Percentiles rank a stretch among this genome's conserved stretches.
phyloP scores from a whole-genome alignment of 2,797 vertebrate genomes.

The Sorex maritimensis region DNA sequence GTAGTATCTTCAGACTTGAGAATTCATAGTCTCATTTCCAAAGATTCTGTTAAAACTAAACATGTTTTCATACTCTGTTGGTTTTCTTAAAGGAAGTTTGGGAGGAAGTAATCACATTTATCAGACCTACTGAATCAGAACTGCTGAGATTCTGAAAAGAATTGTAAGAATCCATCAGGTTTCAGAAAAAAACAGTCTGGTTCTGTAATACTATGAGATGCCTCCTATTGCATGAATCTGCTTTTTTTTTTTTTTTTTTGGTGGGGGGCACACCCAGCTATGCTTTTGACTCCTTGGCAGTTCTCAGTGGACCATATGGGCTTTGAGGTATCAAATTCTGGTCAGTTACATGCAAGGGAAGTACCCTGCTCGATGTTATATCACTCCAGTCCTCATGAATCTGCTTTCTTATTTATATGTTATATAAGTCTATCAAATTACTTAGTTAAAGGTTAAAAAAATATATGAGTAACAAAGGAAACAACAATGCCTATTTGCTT shows the following conservation, averaged over 20 bases:
- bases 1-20: background rate
- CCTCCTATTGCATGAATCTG: no score
- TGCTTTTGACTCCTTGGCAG: no score
- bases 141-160: background rate
- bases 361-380: no score
- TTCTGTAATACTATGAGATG: no score
- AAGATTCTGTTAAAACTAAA: conserved; percentile 29
- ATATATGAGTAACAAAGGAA: background rate
- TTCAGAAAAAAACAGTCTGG: background rate
- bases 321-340: no score
- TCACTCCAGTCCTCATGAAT: background rate
- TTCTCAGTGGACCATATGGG: no score
- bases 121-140: background rate
- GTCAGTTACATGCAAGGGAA: no score
- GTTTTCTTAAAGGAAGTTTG: conserved; percentile 25
- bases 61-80: background rate
- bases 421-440: background rate
- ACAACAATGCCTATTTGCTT: background rate
- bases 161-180: background rate
- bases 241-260: no score
- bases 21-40: conserved; percentile 9
- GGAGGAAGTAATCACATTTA: background rate
- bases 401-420: conserved; percentile 17
- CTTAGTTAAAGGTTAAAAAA: conserved; percentile 29
- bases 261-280: no score